Evolutionary conservation across 2,888 invertebrate genomes (phyloP).

Genomic region (Yponomeuta cagnagella): DNA sequence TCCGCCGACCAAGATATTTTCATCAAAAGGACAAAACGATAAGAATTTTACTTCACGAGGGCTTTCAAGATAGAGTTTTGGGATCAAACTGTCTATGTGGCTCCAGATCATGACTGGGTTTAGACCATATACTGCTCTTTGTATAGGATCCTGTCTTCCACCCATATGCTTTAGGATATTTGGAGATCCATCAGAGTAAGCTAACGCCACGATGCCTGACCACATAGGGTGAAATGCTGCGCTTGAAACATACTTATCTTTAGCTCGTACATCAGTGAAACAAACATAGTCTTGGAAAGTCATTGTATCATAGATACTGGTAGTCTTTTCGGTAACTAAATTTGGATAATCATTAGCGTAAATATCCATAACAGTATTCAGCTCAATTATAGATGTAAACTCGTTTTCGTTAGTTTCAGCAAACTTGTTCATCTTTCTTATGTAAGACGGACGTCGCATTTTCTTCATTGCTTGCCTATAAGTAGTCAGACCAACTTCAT

Average conservation of each 20-base stretch:
- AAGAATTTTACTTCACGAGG: constrained; percentile 79
- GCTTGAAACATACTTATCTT: constrained; percentile 79
- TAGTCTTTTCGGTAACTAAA: constrained; percentile 50
- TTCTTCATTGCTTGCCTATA: constrained; percentile 46
- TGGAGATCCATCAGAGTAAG: constrained; percentile 78
- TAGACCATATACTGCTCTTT: constrained; percentile 75
- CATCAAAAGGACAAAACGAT: constrained; percentile 81
- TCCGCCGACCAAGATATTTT: constrained; percentile 82
- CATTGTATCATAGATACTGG: constrained; percentile 50
- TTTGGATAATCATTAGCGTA: constrained; percentile 78
- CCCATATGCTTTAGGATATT: constrained; percentile 56
- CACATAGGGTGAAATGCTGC: constrained; percentile 83
- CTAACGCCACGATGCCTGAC: constrained; percentile 80
- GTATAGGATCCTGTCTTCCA: constrained; percentile 62
- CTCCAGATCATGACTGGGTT: constrained; percentile 86
- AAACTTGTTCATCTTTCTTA: constrained; percentile 49
- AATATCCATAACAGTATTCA: constrained; percentile 75
- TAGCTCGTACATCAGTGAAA: constrained; percentile 80
- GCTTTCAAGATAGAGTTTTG: constrained; percentile 81
- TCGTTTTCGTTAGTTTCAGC: constrained; percentile 37
- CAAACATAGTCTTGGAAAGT: constrained; percentile 74
- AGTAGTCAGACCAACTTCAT: constrained; percentile 47
- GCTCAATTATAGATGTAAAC: constrained; percentile 54
- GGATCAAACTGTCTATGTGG: constrained; percentile 80
- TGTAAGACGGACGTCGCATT: constrained; percentile 56